Conservation (phyloP, 1,140 invertebrate genomes). For the Ostrea edulis region DNA sequence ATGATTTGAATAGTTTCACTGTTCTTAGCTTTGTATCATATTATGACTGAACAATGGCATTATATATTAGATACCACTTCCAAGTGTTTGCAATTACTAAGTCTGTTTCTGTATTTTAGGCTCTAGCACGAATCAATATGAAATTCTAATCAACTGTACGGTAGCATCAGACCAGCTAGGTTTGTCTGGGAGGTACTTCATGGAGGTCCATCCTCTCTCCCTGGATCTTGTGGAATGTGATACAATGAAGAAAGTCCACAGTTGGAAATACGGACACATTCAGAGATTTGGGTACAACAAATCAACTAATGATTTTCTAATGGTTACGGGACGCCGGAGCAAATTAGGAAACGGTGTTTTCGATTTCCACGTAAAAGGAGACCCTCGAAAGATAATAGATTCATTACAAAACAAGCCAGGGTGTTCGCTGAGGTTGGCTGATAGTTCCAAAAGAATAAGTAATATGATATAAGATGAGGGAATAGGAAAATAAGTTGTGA, state of each 20-base stretch:
- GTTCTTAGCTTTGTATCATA: too few species aligned
- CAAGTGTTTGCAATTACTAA: too few species aligned
- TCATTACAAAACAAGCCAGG: conserved; percentile 11
- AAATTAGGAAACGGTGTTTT: conserved; percentile 6
- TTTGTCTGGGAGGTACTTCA: background rate
- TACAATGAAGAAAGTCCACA: background rate
- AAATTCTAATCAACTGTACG: background rate
- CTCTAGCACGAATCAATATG: background rate
- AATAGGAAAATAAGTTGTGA: too few species aligned
- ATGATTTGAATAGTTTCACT: too few species aligned
- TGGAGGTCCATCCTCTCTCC: background rate
- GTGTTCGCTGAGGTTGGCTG: background rate
- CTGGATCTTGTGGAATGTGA: background rate
- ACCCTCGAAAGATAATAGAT: conserved; percentile 10
- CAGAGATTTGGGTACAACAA: conserved; percentile 1
- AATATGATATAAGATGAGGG: background rate
- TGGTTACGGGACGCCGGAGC: background rate
- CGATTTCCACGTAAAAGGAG: conserved; percentile 3
- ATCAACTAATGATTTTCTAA: conserved; percentile 13
- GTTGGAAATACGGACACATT: conserved; percentile 9
- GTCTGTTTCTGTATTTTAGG: too few species aligned
- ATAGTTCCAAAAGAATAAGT: conserved; percentile 12
- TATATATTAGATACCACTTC: too few species aligned
- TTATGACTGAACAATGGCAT: too few species aligned
- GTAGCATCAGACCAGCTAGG: background rate